A percentile compares a stretch with the other conserved stretches of the same genome.
Conservation (phyloP, 2,797 vertebrate species). For the Cyclopterus lumpus region DNA sequence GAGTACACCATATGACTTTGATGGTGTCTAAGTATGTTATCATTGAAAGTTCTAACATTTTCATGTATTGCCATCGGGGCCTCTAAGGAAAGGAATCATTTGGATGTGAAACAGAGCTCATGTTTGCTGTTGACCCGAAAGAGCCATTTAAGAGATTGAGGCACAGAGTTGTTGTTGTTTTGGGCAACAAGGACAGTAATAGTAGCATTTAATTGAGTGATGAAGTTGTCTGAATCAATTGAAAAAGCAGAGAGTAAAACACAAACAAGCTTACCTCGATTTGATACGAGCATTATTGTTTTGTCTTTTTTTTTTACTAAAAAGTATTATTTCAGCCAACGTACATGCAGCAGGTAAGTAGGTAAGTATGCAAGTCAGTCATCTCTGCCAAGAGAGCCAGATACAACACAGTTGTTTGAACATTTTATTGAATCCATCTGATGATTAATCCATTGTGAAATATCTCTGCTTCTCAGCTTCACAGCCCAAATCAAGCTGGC, state of each 20-base stretch:
- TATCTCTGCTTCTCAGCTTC: constrained; percentile 82
- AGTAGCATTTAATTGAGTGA: constrained; percentile 19
- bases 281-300: background rate
- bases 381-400: constrained; percentile 74
- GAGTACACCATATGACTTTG: too few species aligned
- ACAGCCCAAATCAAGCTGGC: constrained; percentile 80
- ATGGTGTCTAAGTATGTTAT: background rate
- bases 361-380: constrained; percentile 76
- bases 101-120: background rate
- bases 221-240: constrained; percentile 24
- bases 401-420: constrained; percentile 82
- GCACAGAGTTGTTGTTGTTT: background rate
- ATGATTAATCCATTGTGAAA: constrained; percentile 83
- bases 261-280: constrained; percentile 4
- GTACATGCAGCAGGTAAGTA: constrained; percentile 74
- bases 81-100: background rate
- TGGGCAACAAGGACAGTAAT: background rate
- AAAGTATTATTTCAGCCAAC: constrained; percentile 43
- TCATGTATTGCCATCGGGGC: background rate
- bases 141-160: background rate
- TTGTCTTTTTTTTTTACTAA: constrained; percentile 30
- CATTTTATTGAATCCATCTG: constrained; percentile 85
- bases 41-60: background rate
- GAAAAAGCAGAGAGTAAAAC: constrained; percentile 32
- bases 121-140: background rate